Evolutionary conservation across 2,113 vertebrate species (phyloP).

Genomic region (Syrrhaptes paradoxus): DNA sequence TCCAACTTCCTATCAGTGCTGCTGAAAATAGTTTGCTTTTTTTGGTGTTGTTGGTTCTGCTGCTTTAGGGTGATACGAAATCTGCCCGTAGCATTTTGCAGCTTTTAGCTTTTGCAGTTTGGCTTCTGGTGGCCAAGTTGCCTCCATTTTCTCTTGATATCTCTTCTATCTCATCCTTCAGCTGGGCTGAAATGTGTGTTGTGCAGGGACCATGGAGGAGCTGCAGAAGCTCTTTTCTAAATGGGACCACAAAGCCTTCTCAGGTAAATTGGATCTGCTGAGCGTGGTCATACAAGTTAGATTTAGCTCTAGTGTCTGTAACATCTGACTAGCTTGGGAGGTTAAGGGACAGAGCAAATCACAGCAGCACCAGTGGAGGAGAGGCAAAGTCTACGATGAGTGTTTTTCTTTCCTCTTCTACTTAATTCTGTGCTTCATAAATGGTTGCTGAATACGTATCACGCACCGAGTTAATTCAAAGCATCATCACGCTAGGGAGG

Average conservation of each 20-base stretch:
- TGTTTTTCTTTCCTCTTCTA: not conserved
- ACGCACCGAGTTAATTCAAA: not conserved
- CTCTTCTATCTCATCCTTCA: not conserved
- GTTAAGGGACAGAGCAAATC: not conserved
- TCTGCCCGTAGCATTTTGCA: not conserved
- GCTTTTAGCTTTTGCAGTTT: not conserved
- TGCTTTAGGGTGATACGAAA: not conserved
- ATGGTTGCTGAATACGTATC: not conserved
- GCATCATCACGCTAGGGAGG: rapidly evolving
- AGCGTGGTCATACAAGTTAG: not conserved
- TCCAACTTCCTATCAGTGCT: not conserved
- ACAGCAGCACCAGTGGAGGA: not conserved
- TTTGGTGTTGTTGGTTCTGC: not conserved
- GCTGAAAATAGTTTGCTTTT: not conserved
- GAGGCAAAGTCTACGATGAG: not conserved
- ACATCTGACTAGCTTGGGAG: not conserved
- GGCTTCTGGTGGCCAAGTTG: not conserved
- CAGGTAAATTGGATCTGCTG: not conserved
- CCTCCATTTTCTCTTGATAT: not conserved
- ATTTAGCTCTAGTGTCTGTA: not conserved
- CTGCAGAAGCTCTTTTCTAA: not conserved
- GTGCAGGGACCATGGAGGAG: not conserved
- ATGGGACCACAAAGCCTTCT: not conserved
- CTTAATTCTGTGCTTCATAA: not conserved
- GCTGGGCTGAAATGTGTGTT: not conserved